Conservation (phyloP, 2,888 invertebrate species). For the Esperia sulphurella region DNA sequence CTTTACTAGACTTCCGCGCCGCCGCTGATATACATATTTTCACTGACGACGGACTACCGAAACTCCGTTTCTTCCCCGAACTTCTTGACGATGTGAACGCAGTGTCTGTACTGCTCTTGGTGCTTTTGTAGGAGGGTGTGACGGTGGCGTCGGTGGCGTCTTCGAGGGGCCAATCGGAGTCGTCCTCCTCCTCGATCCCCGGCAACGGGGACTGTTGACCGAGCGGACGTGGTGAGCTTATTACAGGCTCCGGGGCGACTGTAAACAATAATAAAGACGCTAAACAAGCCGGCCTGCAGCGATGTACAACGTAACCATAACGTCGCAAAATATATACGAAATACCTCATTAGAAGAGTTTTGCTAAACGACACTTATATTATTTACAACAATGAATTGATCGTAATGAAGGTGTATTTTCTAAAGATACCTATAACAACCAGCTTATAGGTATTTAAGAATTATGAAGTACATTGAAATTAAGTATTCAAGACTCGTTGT, state of each 20-base stretch:
- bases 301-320: neutral
- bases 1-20: constrained; percentile 71
- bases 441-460: constrained; percentile 16
- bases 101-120: constrained; percentile 72
- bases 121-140: constrained; percentile 74
- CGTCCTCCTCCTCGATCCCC: constrained; percentile 91
- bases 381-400: neutral
- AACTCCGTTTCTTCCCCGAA: constrained; percentile 73
- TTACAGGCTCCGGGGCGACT: constrained; percentile 75
- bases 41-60: constrained; percentile 80
- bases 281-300: constrained; percentile 30
- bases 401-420: neutral
- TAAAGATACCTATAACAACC: neutral
- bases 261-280: constrained; percentile 58
- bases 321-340: neutral
- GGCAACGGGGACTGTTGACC: constrained; percentile 87
- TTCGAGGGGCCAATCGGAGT: constrained; percentile 79
- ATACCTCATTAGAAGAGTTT: constrained; percentile 21
- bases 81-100: constrained; percentile 71
- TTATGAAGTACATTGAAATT: constrained; percentile 39
- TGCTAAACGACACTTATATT: constrained; percentile 35
- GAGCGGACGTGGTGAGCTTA: constrained; percentile 78
- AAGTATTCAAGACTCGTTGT: constrained; percentile 45
- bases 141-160: constrained; percentile 73
- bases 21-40: constrained; percentile 78